Conservation (phyloP, 2,113 vertebrate species). For the Erpornis zantholeuca region DNA sequence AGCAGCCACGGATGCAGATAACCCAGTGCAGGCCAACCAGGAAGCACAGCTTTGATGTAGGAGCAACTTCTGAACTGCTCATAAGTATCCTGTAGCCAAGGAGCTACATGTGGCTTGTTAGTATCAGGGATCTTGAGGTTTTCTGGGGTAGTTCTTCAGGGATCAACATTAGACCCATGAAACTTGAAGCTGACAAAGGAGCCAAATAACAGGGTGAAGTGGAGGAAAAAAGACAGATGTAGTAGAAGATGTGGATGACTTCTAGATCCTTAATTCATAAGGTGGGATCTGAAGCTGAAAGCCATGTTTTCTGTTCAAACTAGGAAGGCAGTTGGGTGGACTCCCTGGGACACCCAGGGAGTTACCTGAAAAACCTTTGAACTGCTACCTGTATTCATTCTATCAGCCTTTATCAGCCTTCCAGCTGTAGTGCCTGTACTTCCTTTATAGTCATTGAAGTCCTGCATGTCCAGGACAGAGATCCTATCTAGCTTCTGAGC, state of each 20-base stretch:
- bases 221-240: neutral
- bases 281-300: neutral
- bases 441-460: neutral
- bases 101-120: accelerated
- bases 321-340: neutral
- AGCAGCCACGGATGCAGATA: neutral
- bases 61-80: neutral
- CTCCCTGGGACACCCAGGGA: neutral
- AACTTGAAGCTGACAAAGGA: neutral
- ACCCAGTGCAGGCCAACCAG: neutral
- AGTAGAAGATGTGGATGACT: neutral
- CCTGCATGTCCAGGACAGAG: neutral
- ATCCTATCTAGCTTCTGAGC: neutral
- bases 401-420: neutral
- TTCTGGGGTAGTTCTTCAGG: neutral
- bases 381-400: neutral
- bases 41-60: neutral
- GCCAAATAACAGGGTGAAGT: neutral
- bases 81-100: neutral
- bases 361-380: neutral
- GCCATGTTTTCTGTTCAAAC: neutral
- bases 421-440: neutral
- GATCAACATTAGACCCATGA: neutral
- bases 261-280: neutral
- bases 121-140: neutral